Evolutionary conservation across 37 sponge, comb jelly and placozoan species (phyloP).

Genomic region (Hormiphora californensis): DNA sequence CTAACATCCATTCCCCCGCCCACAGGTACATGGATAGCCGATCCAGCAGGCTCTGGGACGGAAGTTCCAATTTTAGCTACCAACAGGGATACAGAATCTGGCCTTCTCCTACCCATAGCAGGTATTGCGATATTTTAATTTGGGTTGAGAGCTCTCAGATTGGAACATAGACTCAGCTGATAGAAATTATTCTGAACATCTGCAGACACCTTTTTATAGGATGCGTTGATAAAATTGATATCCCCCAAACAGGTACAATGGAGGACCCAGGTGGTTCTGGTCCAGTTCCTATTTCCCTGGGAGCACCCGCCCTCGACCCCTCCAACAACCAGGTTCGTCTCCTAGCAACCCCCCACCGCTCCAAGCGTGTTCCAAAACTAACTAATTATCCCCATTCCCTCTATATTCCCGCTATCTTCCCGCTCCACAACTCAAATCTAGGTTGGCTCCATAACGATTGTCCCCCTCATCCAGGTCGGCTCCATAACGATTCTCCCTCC

Average conservation of each 20-base stretch:
- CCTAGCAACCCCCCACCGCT: no score
- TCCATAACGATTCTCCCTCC: neutral
- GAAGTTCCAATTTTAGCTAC: slow-evolving; percentile 54
- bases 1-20: neutral
- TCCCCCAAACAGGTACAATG: slow-evolving; percentile 57
- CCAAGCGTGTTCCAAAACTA: no score
- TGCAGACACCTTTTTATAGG: no score
- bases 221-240: no score
- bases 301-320: slow-evolving; percentile 46
- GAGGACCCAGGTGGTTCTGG: slow-evolving; percentile 56
- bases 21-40: slow-evolving; percentile 25
- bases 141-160: no score
- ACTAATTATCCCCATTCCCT: neutral
- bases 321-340: neutral
- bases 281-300: slow-evolving; percentile 52
- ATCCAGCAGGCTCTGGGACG: slow-evolving; percentile 41
- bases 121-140: no score
- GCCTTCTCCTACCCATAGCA: slow-evolving; percentile 23
- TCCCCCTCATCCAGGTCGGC: neutral
- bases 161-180: no score
- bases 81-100: slow-evolving; percentile 21
- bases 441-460: neutral
- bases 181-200: no score
- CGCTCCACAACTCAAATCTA: neutral
- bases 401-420: neutral